Percentiles rank a stretch among this genome's conserved stretches.
Conservation (phyloP, 2,797 vertebrate genomes). For the Malacoraja senta region DNA sequence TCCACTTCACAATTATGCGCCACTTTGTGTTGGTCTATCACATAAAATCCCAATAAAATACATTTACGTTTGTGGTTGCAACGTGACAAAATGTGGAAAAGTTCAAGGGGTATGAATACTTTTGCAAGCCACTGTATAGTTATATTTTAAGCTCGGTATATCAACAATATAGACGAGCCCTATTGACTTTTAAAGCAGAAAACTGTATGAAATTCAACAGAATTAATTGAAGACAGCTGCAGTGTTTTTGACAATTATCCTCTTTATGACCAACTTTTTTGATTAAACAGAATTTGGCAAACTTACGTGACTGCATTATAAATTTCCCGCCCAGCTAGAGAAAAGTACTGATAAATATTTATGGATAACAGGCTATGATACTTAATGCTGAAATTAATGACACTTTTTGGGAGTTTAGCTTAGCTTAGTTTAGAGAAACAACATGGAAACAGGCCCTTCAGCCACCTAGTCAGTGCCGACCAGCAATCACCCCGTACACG, state of each 20-base stretch:
- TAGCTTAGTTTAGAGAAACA: too few species aligned
- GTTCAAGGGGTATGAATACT: too few species aligned
- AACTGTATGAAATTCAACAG: not conserved
- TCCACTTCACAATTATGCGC: too few species aligned
- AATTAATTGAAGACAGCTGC: slow-evolving; percentile 1
- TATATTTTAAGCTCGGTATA: not conserved
- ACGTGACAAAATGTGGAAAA: too few species aligned
- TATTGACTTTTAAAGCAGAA: slow-evolving; percentile 4
- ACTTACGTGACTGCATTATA: not conserved
- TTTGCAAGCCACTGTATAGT: too few species aligned
- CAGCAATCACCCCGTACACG: too few species aligned
- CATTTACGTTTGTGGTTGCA: too few species aligned
- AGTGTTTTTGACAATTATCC: slow-evolving; percentile 10
- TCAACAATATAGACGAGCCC: not conserved
- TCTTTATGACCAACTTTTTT: not conserved
- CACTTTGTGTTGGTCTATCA: too few species aligned
- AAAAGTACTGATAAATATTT: not conserved
- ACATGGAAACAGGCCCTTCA: too few species aligned
- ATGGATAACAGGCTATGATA: not conserved
- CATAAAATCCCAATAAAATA: too few species aligned
- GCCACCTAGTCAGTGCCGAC: too few species aligned
- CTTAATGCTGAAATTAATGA: not conserved
- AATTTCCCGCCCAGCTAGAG: not conserved
- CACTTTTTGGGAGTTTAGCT: not conserved
- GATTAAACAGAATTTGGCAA: not conserved